Evolutionary conservation across 2,797 vertebrate species (phyloP).

Genomic region (Oryzias sinensis): DNA sequence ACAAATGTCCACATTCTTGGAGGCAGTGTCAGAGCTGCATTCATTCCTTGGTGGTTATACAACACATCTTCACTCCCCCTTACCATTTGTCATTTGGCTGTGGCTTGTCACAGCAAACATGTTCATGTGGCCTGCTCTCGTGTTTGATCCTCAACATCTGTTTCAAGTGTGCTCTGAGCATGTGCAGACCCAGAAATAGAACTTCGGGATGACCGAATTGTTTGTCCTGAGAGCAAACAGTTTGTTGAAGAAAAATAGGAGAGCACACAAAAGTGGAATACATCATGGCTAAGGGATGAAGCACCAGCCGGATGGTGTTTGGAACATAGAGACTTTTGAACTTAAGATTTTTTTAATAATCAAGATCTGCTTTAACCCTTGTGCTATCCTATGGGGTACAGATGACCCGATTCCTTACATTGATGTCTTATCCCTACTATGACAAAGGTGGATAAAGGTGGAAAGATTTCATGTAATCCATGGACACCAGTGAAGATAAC

Average conservation of each 20-base stretch:
- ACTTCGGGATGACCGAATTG: conserved; percentile 60
- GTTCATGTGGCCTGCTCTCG: conserved; percentile 51
- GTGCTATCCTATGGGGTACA: no score
- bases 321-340: conserved; percentile 22
- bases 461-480: no score
- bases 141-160: conserved; percentile 68
- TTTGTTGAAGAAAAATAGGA: conserved; percentile 49
- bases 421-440: no score
- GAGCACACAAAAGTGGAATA: conserved; percentile 25
- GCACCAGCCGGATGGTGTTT: conserved; percentile 13
- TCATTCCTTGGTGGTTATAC: conserved; percentile 47
- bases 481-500: no score
- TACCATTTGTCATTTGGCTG: conserved; percentile 59
- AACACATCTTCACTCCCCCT: conserved; percentile 43
- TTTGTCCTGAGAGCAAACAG: conserved; percentile 63
- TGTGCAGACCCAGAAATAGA: conserved; percentile 58
- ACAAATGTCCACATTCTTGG: conserved; percentile 54
- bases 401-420: no score
- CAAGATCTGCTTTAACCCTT: conserved; percentile 15
- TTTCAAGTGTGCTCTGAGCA: conserved; percentile 40
- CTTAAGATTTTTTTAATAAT: conserved; percentile 2
- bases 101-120: conserved; percentile 66
- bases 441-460: no score
- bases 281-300: conserved; percentile 28
- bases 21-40: conserved; percentile 30